Evolutionary conservation across 2,888 invertebrate genomes (phyloP).

Genomic region (Asteroscopus sphinx): DNA sequence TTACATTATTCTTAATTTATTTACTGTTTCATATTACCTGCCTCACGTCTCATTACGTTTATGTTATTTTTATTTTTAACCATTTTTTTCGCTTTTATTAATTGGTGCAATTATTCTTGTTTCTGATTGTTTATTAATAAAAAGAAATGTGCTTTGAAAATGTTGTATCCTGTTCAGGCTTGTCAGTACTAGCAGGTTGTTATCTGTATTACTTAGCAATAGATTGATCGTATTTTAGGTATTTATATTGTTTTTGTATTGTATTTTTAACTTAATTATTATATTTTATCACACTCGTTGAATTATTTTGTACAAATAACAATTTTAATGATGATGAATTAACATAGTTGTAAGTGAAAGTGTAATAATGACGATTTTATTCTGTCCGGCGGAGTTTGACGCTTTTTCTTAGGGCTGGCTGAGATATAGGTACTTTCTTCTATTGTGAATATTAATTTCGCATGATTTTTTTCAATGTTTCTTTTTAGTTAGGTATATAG

Average conservation of each 20-base stretch:
- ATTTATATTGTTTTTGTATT: slow-evolving; percentile 84
- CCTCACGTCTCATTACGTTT: slow-evolving; percentile 36
- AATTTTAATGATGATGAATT: slow-evolving; percentile 82
- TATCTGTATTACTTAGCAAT: slow-evolving; percentile 72
- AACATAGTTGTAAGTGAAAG: slow-evolving; percentile 79
- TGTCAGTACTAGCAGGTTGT: slow-evolving; percentile 69
- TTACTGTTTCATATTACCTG: slow-evolving; percentile 34
- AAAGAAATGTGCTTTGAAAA: slow-evolving; percentile 65
- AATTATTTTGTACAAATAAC: slow-evolving; percentile 89
- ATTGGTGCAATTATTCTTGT: slow-evolving; percentile 79
- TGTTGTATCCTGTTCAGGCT: slow-evolving; percentile 68
- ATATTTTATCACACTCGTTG: slow-evolving; percentile 88
- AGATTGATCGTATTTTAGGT: slow-evolving; percentile 70
- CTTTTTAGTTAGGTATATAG: slow-evolving; percentile 64
- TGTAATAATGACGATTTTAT: slow-evolving; percentile 59
- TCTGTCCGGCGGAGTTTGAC: slow-evolving; percentile 53
- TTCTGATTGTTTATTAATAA: slow-evolving; percentile 66
- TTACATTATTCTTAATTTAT: slow-evolving; percentile 42
- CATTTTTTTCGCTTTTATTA: slow-evolving; percentile 65
- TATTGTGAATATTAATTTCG: slow-evolving; percentile 51
- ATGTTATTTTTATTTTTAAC: slow-evolving; percentile 29
- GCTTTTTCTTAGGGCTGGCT: slow-evolving; percentile 53
- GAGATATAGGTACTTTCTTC: slow-evolving; percentile 50
- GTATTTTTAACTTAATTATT: slow-evolving; percentile 83
- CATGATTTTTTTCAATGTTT: slow-evolving; percentile 54